These are phyloP conservation scores for Trichosurus vulpecula DNA, from an alignment of 2,797 vertebrate genomes.

Conservation along the genomic window DNA sequence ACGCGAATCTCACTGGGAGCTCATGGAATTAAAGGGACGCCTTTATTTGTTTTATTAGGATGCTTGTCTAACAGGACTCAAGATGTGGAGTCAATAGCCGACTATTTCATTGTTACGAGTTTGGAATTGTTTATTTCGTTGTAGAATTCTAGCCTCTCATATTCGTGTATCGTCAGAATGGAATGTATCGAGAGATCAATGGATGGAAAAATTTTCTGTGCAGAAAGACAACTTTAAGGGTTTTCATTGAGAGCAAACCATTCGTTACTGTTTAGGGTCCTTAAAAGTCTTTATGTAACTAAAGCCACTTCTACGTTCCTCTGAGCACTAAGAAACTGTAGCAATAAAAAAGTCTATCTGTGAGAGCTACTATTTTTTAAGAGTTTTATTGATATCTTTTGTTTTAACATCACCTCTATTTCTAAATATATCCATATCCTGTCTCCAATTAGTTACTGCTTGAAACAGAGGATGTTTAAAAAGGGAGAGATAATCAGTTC, in stretches of 20 bases:
- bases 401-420: background rate
- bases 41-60: constrained; percentile 54
- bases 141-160: constrained; percentile 20
- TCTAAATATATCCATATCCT: background rate
- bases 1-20: constrained; percentile 26
- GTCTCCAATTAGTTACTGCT: background rate
- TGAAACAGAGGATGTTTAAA: background rate
- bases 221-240: constrained; percentile 13
- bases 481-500: background rate
- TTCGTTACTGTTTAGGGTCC: constrained; percentile 48
- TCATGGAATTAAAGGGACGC: constrained; percentile 35
- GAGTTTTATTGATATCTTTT: background rate
- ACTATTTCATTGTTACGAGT: background rate
- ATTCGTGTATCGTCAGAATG: constrained; percentile 23
- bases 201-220: constrained; percentile 55
- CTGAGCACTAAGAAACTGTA: constrained; percentile 3
- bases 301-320: background rate
- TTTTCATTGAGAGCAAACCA: constrained; percentile 30
- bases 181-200: constrained; percentile 39
- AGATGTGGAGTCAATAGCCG: constrained; percentile 3
- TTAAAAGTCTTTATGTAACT: constrained; percentile 24
- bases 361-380: background rate
- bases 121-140: constrained; percentile 33
- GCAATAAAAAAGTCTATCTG: background rate
- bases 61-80: constrained; percentile 24